Base-by-base conservation (phyloP, 2,888 invertebrate species). In the Bursaphelenchus okinawaensis region DNA sequence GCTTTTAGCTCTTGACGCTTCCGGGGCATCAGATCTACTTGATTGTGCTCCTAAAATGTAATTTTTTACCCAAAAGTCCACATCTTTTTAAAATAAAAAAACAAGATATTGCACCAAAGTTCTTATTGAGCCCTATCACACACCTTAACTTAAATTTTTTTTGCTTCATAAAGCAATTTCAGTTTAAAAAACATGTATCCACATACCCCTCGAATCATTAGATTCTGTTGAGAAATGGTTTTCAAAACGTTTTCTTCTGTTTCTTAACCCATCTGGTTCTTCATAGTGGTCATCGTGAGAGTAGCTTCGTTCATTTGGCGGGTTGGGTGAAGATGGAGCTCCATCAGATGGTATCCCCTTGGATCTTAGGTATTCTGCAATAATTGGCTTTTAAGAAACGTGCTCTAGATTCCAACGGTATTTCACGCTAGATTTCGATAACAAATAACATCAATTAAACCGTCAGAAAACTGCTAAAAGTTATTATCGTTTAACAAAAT, bases 221-320 rank as follows among this genome's bases (percentile, higher is more conserved):
- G 63, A 20, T 26, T 66, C 50, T 4, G 26, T 31, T 27, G 52
- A 16, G 20, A 12, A 61, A 40, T 24, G 23, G 29, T 55, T 26
- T 20, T 52, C 29, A 52, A 61, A 68, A 22, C 55, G 20, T 27
- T 40, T 24, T 52, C 31, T 23, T 52, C 69, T 52, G 23, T 66
- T 71, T 22, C 70, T 52, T 27, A 73, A 19, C 9, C 55, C 68
- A 9, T 67, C 71, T 22, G 75, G 68, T 27, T 81, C 77, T 20
- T 80, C 79, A 63, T 80, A 81, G 56, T 80, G 79, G 70, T 80
- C 80, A 57, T 80, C 79, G 52, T 69, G 69, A 6, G 69, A 40
- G 40, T 69, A 69, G 51, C 59, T 69, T 22, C 57, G 16, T 9
- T 72, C 70, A 23, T 40, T 40, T 40, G 40, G 40, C 3, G 40